Base-by-base conservation (phyloP, 2,888 invertebrate species). In the Eupithecia inturbata region DNA sequence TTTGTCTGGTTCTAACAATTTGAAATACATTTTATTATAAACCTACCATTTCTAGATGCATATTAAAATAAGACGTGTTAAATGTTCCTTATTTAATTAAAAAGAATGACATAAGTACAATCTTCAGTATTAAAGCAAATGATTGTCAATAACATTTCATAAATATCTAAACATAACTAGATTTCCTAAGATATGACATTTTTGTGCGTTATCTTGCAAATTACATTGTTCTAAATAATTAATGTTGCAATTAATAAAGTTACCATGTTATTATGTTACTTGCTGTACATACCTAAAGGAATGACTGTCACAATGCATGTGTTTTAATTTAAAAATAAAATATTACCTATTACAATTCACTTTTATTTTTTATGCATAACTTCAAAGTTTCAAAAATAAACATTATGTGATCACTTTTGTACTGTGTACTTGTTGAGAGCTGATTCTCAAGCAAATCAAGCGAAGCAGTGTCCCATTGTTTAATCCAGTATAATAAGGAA, bases 401-500 rank as follows among this genome's bases (percentile, higher is more conserved):
- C 77, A 87, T 91, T 0, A 88, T 88, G 85, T 89, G 85, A 80
- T 93, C 91, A 76, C 80, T 81, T 76, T 85, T 86, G 72, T 93
- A 94, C 6, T 79, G 83, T 82, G 31, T 64, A 5, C 86, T 85
- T 66, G 90, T 81, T 26, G 89, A 77, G 53, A 95, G 79, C 77
- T 95, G 95, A 4, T 87, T 87, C 80, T 93, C 91, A 74, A 95
- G 83, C 74, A 91, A 79, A 84, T 93, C 91, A 67, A 95, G 84
- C 14, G 91, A 90, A n/a, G 89, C 87, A 19, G 78, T 83, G 80
- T 94, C 92, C 93, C 94, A 95, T 41, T 80, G 79, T 81, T 87
- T 91, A 28, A 95, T 89, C 92, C 95, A 95, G 81, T 94, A 95
- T 64, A 96, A 87, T 53, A 96, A 82, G 74, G 96, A 95, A 77